Base-by-base conservation (phyloP, 2,797 vertebrate species). In the Apogon talboti region DNA sequence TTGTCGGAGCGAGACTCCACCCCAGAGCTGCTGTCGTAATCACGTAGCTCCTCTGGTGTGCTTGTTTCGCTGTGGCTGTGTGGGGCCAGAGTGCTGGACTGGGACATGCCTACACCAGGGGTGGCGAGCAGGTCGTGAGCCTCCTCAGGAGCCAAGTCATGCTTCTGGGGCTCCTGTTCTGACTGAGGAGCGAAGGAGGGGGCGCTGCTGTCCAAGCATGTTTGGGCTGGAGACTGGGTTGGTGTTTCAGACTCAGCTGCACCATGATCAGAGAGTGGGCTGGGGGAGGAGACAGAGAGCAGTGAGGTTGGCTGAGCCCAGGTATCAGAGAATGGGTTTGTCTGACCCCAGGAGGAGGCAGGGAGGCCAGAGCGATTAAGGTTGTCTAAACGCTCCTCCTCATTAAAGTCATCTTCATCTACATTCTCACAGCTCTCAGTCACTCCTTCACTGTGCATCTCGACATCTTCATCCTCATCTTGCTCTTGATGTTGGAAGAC, bases 11-110 rank as follows among this genome's bases (percentile, higher is more conserved):
- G 94, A 0, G 95, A 96, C 86, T 96, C 95, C 0, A 97, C 94
- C 2, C 95, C 95, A 0, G 95, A 96, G 76, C 96, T 97, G 78
- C 95, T 96, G 85, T 98, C 96, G 0, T 96, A 97, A 65, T 96
- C 96, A 0, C 90, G 93, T n/a, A 96, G 93, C 42, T 98, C 96
- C 82, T 98, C 96, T 0, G 96, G 96, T 0, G 96, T 97, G 90
- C 95, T 96, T 0, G 95, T 96, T 83, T 96, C 95, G 2, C 96
- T 97, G 78, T 90, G 94, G 87, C 96, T 96, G 81, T 93, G 94
- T 11, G 91, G 93, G 0, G 92, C 94, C 74, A 92, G 83, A 2
- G 94, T 92, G 65, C 93, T 92, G 42, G 94, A 94, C 61, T 92
- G 90, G 42, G 92, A 93, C 71, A 92, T 78, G 37, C 87, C 91